Conservation (phyloP, 1,140 invertebrate genomes). For the Eciton burchellii region DNA sequence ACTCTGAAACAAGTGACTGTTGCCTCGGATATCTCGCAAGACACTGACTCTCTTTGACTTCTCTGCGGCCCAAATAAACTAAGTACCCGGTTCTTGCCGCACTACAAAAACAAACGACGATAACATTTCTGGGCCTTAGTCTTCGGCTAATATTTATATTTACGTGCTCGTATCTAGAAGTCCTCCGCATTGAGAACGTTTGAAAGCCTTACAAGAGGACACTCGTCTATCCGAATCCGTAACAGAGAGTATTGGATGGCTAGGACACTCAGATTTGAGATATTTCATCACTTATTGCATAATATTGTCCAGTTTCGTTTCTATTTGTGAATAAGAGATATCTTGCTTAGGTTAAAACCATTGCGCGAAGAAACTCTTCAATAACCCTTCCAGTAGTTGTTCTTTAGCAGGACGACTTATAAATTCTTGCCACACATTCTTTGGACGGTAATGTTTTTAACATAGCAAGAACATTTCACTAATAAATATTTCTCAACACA, state of each 20-base stretch:
- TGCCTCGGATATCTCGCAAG: no score
- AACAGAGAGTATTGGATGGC: constrained; percentile 86
- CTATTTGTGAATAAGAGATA: constrained; percentile 83
- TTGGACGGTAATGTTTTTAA: constrained; percentile 84
- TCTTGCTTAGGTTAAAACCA: constrained; percentile 87
- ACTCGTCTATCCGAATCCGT: no score
- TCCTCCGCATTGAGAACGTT: no score
- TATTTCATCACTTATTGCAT: constrained; percentile 83
- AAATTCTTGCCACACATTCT: constrained; percentile 83
- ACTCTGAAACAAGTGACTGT: no score
- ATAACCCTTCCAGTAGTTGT: constrained; percentile 86
- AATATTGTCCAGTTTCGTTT: constrained; percentile 84
- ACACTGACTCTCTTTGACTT: no score
- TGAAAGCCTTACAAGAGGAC: no score
- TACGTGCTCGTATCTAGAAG: no score
- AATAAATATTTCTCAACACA: constrained; percentile 88
- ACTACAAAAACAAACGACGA: no score
- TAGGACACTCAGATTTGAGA: constrained; percentile 78
- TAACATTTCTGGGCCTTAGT: no score
- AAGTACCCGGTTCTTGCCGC: no score
- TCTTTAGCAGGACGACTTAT: constrained; percentile 77
- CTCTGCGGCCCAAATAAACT: no score
- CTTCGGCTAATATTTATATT: no score
- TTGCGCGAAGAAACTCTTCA: constrained; percentile 87
- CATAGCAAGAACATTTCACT: constrained; percentile 86